These are phyloP conservation scores for Cremastinae sp. DNA, from an alignment of 2,888 invertebrate species.

Conservation along the genomic window DNA sequence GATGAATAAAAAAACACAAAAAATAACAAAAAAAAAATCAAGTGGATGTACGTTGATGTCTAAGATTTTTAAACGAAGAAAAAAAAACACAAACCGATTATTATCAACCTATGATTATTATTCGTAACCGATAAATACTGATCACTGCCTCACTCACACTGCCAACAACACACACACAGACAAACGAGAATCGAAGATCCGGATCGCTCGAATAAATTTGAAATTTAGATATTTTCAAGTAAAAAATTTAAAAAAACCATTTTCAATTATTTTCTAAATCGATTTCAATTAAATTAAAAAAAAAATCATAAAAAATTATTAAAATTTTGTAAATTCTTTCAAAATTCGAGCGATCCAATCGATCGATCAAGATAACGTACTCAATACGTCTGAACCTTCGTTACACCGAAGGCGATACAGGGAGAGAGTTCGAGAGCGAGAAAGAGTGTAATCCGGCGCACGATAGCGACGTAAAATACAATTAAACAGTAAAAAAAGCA, in stretches of 20 bases:
- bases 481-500: constrained; percentile 34
- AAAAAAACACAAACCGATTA: constrained; percentile 69
- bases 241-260: constrained; percentile 3
- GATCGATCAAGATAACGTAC: background rate
- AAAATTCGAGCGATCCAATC: background rate
- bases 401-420: constrained; percentile 15
- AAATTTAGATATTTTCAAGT: constrained; percentile 28
- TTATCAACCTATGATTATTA: constrained; percentile 75
- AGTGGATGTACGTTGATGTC: constrained; percentile 79
- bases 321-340: background rate
- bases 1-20: constrained; percentile 18
- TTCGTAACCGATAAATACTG: constrained; percentile 70
- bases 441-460: constrained; percentile 39
- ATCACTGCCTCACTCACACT: constrained; percentile 50
- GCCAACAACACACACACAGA: constrained; percentile 23
- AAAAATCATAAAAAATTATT: constrained; percentile 2
- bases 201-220: constrained; percentile 39
- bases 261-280: background rate
- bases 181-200: constrained; percentile 33
- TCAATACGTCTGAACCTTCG: constrained; percentile 18
- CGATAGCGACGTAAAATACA: constrained; percentile 52
- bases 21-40: constrained; percentile 50
- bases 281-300: background rate
- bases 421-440: background rate
- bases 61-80: constrained; percentile 76